phyloP scores from a whole-genome alignment of 2,113 vertebrate genomes.

The Mobula birostris region DNA sequence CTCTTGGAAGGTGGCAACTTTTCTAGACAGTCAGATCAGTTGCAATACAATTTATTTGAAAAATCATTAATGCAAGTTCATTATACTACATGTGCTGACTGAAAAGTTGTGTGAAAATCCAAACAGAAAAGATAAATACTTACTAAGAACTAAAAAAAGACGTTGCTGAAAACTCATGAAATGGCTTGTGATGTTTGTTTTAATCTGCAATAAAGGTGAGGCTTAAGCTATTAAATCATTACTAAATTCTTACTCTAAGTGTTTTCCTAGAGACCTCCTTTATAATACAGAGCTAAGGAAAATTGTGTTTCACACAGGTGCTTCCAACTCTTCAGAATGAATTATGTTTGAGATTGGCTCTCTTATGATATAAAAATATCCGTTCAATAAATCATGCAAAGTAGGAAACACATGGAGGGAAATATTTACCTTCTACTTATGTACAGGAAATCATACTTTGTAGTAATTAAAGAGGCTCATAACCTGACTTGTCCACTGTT shows the following conservation, averaged over 20 bases:
- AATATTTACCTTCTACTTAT: neutral
- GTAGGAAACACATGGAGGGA: no score
- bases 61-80: neutral
- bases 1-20: neutral
- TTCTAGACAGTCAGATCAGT: neutral
- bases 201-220: neutral
- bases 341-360: neutral
- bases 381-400: neutral
- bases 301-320: neutral
- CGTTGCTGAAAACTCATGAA: neutral
- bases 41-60: neutral
- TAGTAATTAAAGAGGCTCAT: neutral
- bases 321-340: neutral
- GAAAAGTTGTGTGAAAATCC: neutral
- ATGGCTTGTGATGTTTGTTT: neutral
- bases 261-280: neutral
- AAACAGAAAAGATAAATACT: slow-evolving; percentile 3
- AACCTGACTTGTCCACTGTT: neutral
- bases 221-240: neutral
- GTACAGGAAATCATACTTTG: neutral
- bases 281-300: neutral
- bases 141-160: neutral
- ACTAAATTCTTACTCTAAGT: neutral
- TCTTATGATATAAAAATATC: neutral
- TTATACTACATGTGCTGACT: neutral